Base-by-base conservation (phyloP, 2,888 invertebrate genomes). In the Nebria brevicollis region DNA sequence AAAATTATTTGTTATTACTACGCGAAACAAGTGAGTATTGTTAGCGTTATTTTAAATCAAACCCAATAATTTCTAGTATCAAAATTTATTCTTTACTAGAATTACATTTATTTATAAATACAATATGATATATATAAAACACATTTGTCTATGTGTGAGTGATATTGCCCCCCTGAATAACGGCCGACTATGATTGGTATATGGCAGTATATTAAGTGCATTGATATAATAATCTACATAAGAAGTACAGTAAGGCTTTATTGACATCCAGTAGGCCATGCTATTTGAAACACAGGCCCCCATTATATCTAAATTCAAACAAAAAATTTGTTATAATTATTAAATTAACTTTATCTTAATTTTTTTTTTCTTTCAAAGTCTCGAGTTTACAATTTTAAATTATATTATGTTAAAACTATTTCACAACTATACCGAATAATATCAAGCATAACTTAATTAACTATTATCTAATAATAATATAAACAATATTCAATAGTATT, bases 181-280 rank as follows among this genome's bases (percentile, higher is more conserved):
- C 70, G 70, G 34, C 11, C 70, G 70, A 26, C 70, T 70, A 70
- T 70, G 70, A 26, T 34, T 34, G 34, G 34, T 34, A 34, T 26
- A 70, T 70, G 70, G 70, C 70, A 70, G 70, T 70, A 70, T 70
- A 70, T 70, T 13, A 70, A 26, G 70, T 70, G 70, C 70, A 34
- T 70, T 54, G 11, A 54, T 54, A 11, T 54, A 54, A 70, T 70
- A 11, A 70, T 26, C 70, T 70, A 70, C 70, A 11, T 70, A 54
- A 54, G 54, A 54, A 54, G 54, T 70, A 26, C 70, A 70, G 70
- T 70, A 70, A 25, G 70, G 70, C 70, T 26, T 70, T 26, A 26
- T 70, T 70, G 34, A 70, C 70, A 70, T 25, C 34, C 70, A 70
- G 70, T 70, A 70, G 70, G 70, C 70, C 70, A 70, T 70, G 70